Conservation (phyloP, 2,888 invertebrate genomes). For the Acrocera orbiculus region DNA sequence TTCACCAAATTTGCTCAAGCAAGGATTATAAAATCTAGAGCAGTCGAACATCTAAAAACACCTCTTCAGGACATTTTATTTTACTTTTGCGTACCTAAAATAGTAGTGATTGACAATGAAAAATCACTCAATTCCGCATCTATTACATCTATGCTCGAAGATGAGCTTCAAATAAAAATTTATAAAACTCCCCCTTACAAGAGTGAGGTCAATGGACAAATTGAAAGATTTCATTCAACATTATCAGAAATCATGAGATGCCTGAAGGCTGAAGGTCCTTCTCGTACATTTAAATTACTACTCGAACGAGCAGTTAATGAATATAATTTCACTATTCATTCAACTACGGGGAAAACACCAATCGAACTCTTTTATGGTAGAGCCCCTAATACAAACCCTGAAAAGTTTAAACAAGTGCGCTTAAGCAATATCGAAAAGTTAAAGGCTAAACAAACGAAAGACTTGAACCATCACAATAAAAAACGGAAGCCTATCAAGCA, state of each 20-base stretch:
- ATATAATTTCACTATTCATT: conserved; percentile 12
- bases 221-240: conserved; percentile 12
- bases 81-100: no score
- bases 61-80: no score
- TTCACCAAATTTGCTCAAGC: no score
- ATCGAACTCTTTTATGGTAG: conserved; percentile 11
- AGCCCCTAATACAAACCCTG: conserved; percentile 6
- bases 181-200: conserved; percentile 10
- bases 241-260: conserved; percentile 12
- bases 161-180: conserved; percentile 10
- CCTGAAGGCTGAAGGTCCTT: conserved; percentile 6
- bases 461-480: conserved; percentile 11
- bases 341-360: conserved; percentile 10
- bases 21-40: no score
- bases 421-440: conserved; percentile 9
- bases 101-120: no score
- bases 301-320: conserved; percentile 9
- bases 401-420: conserved; percentile 9
- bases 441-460: conserved; percentile 8
- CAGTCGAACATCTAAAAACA: no score
- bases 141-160: conserved; percentile 10
- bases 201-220: conserved; percentile 10
- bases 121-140: conserved; percentile 10
- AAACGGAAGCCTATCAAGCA: conserved; percentile 8
- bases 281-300: conserved; percentile 10